phyloP scores from a whole-genome alignment of 2,797 vertebrate species.

The Streptopelia turtur region DNA sequence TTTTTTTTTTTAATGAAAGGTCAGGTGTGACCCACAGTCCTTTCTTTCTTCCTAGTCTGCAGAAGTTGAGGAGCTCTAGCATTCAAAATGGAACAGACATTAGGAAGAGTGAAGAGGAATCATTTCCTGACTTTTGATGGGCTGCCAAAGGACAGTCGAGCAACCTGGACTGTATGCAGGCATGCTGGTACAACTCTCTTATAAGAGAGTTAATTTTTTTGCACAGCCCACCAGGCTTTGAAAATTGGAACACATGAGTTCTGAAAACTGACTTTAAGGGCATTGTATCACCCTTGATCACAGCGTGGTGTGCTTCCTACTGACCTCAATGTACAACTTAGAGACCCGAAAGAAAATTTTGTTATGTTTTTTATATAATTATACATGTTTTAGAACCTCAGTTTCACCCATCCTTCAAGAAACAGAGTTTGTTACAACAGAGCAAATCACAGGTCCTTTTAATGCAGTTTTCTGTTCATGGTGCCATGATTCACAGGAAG shows the following conservation, averaged over 20 bases:
- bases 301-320: neutral
- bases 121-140: neutral
- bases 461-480: neutral
- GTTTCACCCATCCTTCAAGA: neutral
- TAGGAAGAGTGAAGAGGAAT: neutral
- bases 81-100: neutral
- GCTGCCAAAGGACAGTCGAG: neutral
- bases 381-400: neutral
- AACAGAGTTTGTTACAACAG: neutral
- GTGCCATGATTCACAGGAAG: neutral
- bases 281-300: neutral
- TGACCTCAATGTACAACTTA: neutral
- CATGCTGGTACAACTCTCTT: neutral
- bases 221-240: neutral
- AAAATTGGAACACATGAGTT: neutral
- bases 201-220: neutral
- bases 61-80: neutral
- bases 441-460: neutral
- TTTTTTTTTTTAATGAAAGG: neutral
- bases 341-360: neutral
- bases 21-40: neutral
- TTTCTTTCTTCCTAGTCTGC: neutral
- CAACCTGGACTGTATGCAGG: neutral
- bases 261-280: neutral
- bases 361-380: neutral